Evolutionary conservation across 1,140 invertebrate genomes (phyloP).

Genomic region (Aricia agestis): DNA sequence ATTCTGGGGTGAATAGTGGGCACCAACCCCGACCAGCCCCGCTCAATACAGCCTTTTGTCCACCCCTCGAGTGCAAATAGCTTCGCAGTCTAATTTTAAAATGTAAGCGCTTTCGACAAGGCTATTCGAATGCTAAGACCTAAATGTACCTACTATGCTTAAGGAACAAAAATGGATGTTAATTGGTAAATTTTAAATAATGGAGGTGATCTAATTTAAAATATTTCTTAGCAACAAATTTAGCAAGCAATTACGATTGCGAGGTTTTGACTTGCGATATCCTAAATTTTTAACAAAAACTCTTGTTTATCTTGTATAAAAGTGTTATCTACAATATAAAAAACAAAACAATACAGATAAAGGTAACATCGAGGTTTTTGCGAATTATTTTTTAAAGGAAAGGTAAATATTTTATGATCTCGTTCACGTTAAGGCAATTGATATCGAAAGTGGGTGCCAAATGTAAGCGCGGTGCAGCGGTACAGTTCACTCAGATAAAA

Average conservation of each 20-base stretch:
- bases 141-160: neutral
- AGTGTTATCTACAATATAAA: neutral
- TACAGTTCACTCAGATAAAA: conserved; percentile 13
- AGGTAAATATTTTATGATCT: conserved; percentile 15
- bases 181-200: neutral
- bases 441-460: conserved; percentile 51
- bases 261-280: no score
- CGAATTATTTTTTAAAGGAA: conserved; percentile 7
- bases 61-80: conserved; percentile 51
- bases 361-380: neutral
- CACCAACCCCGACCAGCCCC: neutral
- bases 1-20: neutral
- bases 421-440: conserved; percentile 34
- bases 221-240: no score
- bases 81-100: conserved; percentile 53
- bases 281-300: no score
- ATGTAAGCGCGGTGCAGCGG: conserved; percentile 32
- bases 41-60: conserved; percentile 19
- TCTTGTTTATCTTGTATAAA: no score
- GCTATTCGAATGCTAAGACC: neutral
- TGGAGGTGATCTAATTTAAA: no score
- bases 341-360: neutral
- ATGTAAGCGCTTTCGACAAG: conserved; percentile 29
- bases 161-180: neutral
- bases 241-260: no score